Conservation (phyloP, 2,113 vertebrate species). For the Salvator merianae region DNA sequence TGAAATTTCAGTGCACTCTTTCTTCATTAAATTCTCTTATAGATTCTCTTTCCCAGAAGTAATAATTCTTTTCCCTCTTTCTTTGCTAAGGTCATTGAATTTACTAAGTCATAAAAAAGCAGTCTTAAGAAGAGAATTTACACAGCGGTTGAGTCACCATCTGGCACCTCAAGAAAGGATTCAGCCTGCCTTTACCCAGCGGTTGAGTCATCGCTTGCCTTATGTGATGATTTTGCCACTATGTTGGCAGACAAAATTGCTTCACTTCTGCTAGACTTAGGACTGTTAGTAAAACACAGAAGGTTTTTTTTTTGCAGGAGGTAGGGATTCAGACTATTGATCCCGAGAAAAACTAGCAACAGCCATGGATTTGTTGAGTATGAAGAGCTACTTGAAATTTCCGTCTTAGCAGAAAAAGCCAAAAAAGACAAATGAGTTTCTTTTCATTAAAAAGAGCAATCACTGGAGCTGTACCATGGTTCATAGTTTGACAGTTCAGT, state of each 20-base stretch:
- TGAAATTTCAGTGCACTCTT: not conserved
- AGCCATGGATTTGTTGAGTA: not conserved
- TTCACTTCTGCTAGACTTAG: not conserved
- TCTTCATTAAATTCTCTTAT: not conserved
- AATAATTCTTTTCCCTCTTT: not conserved
- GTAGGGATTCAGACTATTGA: not conserved
- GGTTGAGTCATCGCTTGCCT: conserved; percentile 7
- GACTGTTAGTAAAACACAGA: not conserved
- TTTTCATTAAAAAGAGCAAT: not conserved
- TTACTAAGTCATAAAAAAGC: not conserved
- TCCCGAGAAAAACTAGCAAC: not conserved
- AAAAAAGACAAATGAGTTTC: not conserved
- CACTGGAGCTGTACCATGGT: not conserved
- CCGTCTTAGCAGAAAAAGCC: not conserved
- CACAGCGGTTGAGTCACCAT: conserved; percentile 2
- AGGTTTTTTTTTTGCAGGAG: not conserved
- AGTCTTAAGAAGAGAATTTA: conserved; percentile 6
- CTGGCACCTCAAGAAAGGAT: conserved; percentile 9
- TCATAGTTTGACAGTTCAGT: not conserved
- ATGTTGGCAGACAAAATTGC: conserved; percentile 1
- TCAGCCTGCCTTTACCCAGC: not conserved
- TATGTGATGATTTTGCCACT: conserved; percentile 3
- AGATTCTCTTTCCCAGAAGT: not conserved
- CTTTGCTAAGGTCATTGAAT: not conserved
- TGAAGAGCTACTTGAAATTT: not conserved